Conservation (phyloP, 53 echinoderm and acorn worm species). For the Temnopleurus reevesii region DNA sequence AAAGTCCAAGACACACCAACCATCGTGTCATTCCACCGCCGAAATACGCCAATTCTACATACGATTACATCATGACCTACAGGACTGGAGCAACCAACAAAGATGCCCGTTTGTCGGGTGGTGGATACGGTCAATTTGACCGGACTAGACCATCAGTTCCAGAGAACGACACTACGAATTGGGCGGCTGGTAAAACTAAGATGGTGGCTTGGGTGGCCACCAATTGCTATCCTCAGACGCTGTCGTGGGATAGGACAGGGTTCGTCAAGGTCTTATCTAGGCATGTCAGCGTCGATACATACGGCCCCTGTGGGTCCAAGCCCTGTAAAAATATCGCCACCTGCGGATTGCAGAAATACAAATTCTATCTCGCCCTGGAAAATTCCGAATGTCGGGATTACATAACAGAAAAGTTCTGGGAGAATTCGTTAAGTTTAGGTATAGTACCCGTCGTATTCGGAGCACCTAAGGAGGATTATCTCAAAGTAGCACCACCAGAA, state of each 20-base stretch:
- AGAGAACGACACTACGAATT: not conserved
- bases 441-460: slow-evolving; percentile 24
- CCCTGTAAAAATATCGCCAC: not conserved
- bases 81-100: not conserved
- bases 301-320: not conserved
- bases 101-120: not conserved
- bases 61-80: not conserved
- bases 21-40: not conserved
- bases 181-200: not conserved
- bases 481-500: not conserved
- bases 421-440: not conserved
- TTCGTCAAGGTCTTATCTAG: not conserved
- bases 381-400: slow-evolving; percentile 22
- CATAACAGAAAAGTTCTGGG: slow-evolving; percentile 43
- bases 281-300: not conserved
- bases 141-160: not conserved
- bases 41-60: not conserved
- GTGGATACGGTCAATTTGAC: not conserved
- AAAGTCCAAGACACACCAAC: not conserved
- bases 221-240: not conserved
- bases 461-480: slow-evolving; percentile 1
- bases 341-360: slow-evolving; percentile 12
- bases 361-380: slow-evolving; percentile 34
- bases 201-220: slow-evolving; percentile 18
- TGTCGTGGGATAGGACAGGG: not conserved